Evolutionary conservation across 2,113 vertebrate species (phyloP), one percentile per base, ranked within the genome.

Genomic region (Rafetus swinhoei): DNA sequence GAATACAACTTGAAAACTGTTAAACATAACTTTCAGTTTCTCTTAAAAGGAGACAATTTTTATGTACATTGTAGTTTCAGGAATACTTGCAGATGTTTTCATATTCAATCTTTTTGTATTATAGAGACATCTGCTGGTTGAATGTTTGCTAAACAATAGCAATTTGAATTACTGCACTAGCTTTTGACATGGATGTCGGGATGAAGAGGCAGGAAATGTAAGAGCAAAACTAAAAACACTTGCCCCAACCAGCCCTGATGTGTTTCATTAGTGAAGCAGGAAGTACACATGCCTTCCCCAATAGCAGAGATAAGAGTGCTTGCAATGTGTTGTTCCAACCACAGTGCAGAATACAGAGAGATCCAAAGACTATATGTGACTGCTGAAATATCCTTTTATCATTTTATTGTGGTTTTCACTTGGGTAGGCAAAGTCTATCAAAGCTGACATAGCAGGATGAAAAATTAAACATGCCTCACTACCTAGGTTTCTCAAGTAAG

Each of bases 71-170:
- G 53, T 29, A 12, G 53, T 27, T 87, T 77, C 74, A 82, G 79
- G 45, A 77, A 57, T 1, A 29, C 35, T 89, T 82, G 29, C 79
- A 94, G 24, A 5, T 22, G 16, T 53, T 76, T 39, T 11, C 57
- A 69, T 35, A 1, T 45, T 11, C 1, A 87, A 59, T 85, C 83
- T 18, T 81, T 24, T 50, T 86, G 93, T 93, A 88, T 82, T 94
- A 25, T 87, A 96, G 87, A 89, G 96, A 93, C 97, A 97, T 83
- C 97, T 86, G 50, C 93, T 88, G 97, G 95, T 87, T 82, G 22
- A n/a, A 50, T 29, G 62, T 39, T 3, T 79, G 50, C 86, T 19
- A 27, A 54, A 89, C 24, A 25, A 57, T 50, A 77, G 12, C 39
- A 15, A 45, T 77, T 25, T 77, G 21, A 77, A 50, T 45, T 27